These are phyloP conservation scores for Lasiurus borealis DNA, from an alignment of 2,113 vertebrate genomes.

Conservation along the genomic window DNA sequence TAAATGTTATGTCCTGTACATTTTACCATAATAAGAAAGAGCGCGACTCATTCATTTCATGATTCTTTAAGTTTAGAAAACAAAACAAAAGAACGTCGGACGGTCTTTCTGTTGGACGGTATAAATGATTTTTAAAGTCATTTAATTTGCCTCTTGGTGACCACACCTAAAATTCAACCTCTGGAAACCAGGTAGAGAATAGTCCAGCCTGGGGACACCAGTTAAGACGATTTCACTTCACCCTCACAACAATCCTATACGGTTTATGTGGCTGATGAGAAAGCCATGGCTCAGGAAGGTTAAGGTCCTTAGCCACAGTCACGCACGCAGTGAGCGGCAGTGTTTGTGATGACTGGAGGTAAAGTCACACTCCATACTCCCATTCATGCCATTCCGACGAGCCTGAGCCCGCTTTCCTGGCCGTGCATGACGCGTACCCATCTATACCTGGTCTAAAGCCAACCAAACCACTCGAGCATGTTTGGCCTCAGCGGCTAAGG, in stretches of 20 bases:
- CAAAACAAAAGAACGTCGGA: not conserved
- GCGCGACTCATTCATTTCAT: not conserved
- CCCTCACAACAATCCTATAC: not conserved
- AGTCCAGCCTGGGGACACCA: not conserved
- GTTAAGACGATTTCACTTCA: not conserved
- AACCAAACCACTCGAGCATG: not conserved
- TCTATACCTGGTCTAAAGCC: not conserved
- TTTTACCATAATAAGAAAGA: not conserved
- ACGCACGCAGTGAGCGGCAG: not conserved
- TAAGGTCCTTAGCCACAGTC: not conserved
- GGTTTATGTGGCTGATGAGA: not conserved
- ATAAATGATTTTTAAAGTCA: too few relatives aligned
- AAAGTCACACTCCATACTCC: not conserved
- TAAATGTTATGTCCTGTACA: not conserved
- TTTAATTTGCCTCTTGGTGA: too few relatives aligned
- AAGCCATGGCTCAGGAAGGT: not conserved
- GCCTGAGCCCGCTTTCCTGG: not conserved
- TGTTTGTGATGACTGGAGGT: not conserved
- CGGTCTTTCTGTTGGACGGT: too few relatives aligned
- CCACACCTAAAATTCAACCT: not conserved
- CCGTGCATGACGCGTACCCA: accelerated
- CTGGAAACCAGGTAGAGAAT: not conserved
- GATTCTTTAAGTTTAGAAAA: not conserved
- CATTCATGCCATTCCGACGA: accelerated
- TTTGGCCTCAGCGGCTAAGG: not conserved